Conservation (phyloP, 2,888 invertebrate genomes). For the Hoplodrina blanda region DNA sequence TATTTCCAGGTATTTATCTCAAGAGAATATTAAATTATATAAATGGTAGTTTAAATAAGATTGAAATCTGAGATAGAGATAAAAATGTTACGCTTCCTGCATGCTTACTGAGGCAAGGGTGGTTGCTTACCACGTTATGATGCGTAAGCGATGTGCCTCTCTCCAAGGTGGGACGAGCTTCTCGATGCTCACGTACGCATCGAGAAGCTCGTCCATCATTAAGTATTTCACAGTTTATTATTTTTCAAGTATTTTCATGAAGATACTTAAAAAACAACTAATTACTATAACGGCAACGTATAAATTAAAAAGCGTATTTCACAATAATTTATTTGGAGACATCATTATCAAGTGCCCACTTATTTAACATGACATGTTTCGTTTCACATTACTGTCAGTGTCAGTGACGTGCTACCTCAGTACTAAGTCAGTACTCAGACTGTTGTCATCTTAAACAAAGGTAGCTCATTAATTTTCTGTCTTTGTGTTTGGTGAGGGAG, state of each 20-base stretch:
- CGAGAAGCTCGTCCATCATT: constrained; percentile 7
- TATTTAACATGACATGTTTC: constrained; percentile 9
- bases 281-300: constrained; percentile 1
- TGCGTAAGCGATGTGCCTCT: too few relatives aligned
- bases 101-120: too few relatives aligned
- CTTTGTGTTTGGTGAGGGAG: constrained; percentile 31
- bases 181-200: too few relatives aligned
- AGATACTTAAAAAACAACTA: background rate
- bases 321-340: background rate
- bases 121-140: too few relatives aligned
- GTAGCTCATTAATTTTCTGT: constrained; percentile 42
- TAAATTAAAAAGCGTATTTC: background rate
- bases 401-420: background rate
- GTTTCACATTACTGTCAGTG: background rate
- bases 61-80: background rate
- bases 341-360: background rate
- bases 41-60: background rate
- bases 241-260: constrained; percentile 10
- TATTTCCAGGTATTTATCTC: background rate
- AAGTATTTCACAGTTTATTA: constrained; percentile 4
- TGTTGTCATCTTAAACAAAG: constrained; percentile 24
- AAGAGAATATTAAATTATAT: background rate
- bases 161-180: too few relatives aligned
- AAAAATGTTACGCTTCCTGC: too few relatives aligned
- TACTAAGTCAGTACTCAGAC: constrained; percentile 9